Evolutionary conservation across 2,797 vertebrate genomes (phyloP), one percentile per base, ranked within the genome.

Genomic region (Danio aesculapii): DNA sequence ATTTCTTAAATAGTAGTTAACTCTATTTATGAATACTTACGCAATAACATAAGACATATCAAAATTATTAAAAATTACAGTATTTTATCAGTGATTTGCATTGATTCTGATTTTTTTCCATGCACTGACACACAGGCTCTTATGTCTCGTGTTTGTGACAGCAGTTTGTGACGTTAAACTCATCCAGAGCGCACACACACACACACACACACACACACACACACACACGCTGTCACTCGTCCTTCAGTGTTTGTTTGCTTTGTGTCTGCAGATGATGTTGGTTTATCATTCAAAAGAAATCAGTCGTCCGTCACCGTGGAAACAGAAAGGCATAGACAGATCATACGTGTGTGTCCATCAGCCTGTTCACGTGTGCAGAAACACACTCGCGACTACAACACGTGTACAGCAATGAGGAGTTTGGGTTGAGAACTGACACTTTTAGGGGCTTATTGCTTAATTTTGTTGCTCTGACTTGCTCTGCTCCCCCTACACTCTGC

Each of bases 311-410:
- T 87, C 81, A 85, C 88, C 83, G 64, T 78, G 79, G 85, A 84
- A 83, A 90, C 84, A 85, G 74, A 85, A 85, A 88, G 74, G 74
- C 47, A 78, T 21, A 43, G 79, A 77, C 68, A 79, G 67, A 17
- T 72, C 73, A 69, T 39, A 14, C 68, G 59, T 82, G 75, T 61
- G 67, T 59, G 63, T 69, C 74, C 17, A 44, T 70, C 46, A 30
- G 21, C 17, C 17, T 19, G 52, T 59, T 75, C 64, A 81, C 63
- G 74, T 75, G 69, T 70, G 75, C 12, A 69, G 17, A 30, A 6
- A 30, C n/a, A 49, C 47, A 5, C 17, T 10, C 47, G 46, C 4
- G 19, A 1, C 8, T 52, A 6, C 21, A 68, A 50, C n/a, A 47
- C 44, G 47, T 39, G 8, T 12, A 6, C 11, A 43, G 39, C 6